Base-by-base conservation (phyloP, 1,140 invertebrate species). In the Drosophila ficusphila region DNA sequence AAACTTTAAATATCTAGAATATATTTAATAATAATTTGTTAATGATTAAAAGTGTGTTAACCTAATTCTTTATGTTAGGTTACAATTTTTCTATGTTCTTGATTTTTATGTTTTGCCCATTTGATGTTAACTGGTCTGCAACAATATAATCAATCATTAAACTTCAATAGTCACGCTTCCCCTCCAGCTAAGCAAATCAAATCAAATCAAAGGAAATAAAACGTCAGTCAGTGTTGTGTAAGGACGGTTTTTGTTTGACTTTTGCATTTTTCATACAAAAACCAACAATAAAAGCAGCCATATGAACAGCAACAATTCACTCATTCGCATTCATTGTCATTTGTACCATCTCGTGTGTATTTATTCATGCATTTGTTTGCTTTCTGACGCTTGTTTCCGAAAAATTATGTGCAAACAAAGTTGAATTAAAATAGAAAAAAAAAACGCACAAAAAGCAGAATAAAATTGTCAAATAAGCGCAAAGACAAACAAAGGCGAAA, bases 291-390 rank as follows among this genome's bases (percentile, higher is more conserved):
- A 65, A 64, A 51, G 62, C 62, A 33, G 62, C 14, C 34, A 67
- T 41, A 67, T 67, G 62, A 65, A 65, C 68, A 72, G 68, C 69
- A 47, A 53, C 68, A 64, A 58, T 53, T 83, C 69, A 61, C 42
- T 67, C 76, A 74, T 73, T 72, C 68, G 41, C 56, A 79, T 67
- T 85, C 75, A 86, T 79, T 83, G 79, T 86, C 81, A 86, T 85
- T 79, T 56, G 27, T 23, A 33, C 23, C 42, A 46, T 46, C 42
- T 46, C 18, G 62, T 62, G 65, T 68, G 81, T 76, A 79, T 85
- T 85, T 85, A 85, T 85, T 85, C 81, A 85, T 85, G 79, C 79
- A 85, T 85, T 86, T 86, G 81, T 86, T 86, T 86, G 82, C 76
- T 61, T 86, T 86, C 68, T 86, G 81, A 81, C 81, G 82, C 81